A percentile compares a stretch with the other conserved stretches of the same genome.
Conservation (phyloP, 2,888 invertebrate genomes). For the Morpho helenor region DNA sequence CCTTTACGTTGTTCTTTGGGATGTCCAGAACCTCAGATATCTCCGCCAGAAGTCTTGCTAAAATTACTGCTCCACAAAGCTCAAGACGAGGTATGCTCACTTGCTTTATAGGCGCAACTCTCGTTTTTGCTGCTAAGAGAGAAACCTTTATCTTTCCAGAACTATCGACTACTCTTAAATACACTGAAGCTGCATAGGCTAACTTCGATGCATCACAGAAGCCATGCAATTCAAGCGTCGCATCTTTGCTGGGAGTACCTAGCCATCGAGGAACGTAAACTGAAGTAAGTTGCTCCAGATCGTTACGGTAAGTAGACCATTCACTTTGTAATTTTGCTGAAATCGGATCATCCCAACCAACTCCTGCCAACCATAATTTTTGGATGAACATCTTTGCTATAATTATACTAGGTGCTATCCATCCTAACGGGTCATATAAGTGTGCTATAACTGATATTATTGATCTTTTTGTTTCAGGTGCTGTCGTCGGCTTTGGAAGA, state of each 20-base stretch:
- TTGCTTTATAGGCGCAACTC: constrained; percentile 21
- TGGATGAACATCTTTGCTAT: no score
- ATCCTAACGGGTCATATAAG: constrained; percentile 15
- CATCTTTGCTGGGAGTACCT: constrained; percentile 1
- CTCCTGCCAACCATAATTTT: no score
- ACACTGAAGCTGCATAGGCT: constrained; percentile 24
- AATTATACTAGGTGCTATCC: no score
- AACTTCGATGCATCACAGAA: constrained; percentile 28
- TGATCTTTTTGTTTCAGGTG: constrained; percentile 14
- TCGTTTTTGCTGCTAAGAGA: constrained; percentile 14
- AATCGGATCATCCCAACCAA: constrained; percentile 14
- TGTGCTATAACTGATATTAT: constrained; percentile 21
- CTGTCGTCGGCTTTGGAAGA: not conserved
- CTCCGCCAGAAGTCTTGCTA: constrained; percentile 19
- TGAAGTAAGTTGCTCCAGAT: constrained; percentile 11
- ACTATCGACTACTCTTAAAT: constrained; percentile 1
- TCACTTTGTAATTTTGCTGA: constrained; percentile 11
- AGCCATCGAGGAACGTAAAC: constrained; percentile 26
- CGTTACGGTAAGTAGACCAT: constrained; percentile 23
- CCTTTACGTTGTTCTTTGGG: constrained; percentile 2
- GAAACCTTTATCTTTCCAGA: not conserved
- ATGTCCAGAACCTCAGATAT: constrained; percentile 24
- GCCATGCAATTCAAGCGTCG: constrained; percentile 25
- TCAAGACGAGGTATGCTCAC: constrained; percentile 24
- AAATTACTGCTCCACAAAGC: constrained; percentile 26